Percentiles rank a stretch among this genome's conserved stretches.
Evolutionary conservation across 2,797 vertebrate genomes (phyloP).

Genomic region (Epinephelus malabaricus): DNA sequence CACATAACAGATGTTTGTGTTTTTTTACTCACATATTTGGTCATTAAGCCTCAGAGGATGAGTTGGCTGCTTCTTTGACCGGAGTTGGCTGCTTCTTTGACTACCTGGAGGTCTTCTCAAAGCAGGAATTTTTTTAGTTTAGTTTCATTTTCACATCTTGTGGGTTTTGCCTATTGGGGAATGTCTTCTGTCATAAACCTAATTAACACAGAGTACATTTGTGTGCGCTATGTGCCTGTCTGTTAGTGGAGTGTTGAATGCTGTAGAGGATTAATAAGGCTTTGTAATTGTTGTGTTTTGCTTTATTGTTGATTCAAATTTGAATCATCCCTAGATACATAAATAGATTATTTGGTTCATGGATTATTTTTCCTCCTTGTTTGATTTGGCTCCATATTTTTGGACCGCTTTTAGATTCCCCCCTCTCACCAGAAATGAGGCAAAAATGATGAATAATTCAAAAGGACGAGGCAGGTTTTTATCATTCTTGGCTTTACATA

Average conservation of each 20-base stretch:
- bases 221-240: background rate
- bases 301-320: background rate
- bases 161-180: background rate
- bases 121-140: background rate
- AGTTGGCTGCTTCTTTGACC: background rate
- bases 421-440: constrained; percentile 12
- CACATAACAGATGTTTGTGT: constrained; percentile 39
- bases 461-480: constrained; percentile 37
- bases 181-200: background rate
- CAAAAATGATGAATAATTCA: constrained; percentile 68
- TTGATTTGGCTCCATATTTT: constrained; percentile 16
- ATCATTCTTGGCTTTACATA: constrained; percentile 66
- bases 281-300: background rate
- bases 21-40: background rate
- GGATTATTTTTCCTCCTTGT: constrained; percentile 7
- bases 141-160: constrained; percentile 8
- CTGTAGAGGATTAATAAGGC: background rate
- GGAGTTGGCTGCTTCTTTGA: background rate
- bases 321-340: background rate
- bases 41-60: constrained; percentile 1
- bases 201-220: constrained; percentile 20
- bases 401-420: background rate
- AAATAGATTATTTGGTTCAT: background rate
- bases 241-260: background rate
- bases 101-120: constrained; percentile 7